Base-by-base conservation (phyloP, 2,797 vertebrate species). In the Thaleichthys pacificus region DNA sequence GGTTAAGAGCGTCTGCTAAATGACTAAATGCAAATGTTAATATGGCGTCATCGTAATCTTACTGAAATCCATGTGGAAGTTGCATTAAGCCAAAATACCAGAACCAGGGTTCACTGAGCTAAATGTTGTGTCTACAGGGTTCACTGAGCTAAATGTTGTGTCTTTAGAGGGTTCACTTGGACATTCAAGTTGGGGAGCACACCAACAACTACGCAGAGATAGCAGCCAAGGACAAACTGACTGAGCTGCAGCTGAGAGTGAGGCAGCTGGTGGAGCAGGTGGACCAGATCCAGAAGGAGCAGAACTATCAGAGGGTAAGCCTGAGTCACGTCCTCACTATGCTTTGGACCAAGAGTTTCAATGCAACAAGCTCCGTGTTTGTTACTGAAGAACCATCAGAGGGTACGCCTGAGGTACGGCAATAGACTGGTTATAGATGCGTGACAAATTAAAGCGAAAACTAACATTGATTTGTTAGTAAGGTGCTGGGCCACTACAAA, bases 251-350 rank as follows among this genome's bases (percentile, higher is more conserved):
- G 87, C 90, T 97, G 17, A 88, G 96, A 42, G 96, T 96, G 4
- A 82, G 96, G 4, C 96, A 97, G 88, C 91, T 97, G 71, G 94
- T 96, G 79, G 96, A 97, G 77, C 96, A 97, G 84, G 95, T 96
- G 66, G 96, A 97, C 82, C 96, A 97, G 92, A 94, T 97, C 88
- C 96, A 97, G 88, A 97, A 97, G 82, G 96, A 97, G 84, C 96
- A 97, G 89, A 95, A 97, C 89, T 97, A 97, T 81, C 96, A 97
- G 82, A 88, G 96, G 91, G 95, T 96, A 61, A 88, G 93, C 77
- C 26, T 9, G 15, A 30, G 22, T 61, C 5, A 24, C 28, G 17
- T 24, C 6, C 38, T 51, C n/a, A n/a, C 17, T 42, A 14, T 56
- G 32, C 24, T 71, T 17, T 32, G n/a, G n/a, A 28, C 15, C 24